Conservation (phyloP, 2,888 invertebrate species). For the Serripes groenlandicus region DNA sequence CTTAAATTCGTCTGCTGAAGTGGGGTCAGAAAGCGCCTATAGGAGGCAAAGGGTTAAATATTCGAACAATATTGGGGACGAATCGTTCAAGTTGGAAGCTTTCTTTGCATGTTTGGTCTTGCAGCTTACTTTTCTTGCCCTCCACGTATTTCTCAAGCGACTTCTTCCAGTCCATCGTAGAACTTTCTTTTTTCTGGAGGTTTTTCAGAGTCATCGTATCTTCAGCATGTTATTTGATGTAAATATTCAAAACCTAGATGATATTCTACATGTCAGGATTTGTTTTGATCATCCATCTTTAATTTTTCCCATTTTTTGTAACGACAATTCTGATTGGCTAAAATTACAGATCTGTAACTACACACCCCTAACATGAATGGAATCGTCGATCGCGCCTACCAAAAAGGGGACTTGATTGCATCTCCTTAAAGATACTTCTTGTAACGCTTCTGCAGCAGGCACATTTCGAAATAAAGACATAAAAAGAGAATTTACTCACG, state of each 20-base stretch:
- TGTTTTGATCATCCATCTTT: slow-evolving; percentile 75
- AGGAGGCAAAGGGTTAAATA: too few species aligned
- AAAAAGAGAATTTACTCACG: too few species aligned
- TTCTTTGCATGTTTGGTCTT: slow-evolving; percentile 6
- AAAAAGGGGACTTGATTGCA: too few species aligned
- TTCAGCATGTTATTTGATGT: neutral
- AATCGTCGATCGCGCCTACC: too few species aligned
- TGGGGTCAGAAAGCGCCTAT: too few species aligned
- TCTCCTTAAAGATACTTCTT: too few species aligned
- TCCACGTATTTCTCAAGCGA: slow-evolving; percentile 76
- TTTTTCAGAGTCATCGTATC: slow-evolving; percentile 70
- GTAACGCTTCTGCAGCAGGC: too few species aligned
- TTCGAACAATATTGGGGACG: neutral
- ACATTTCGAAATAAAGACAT: too few species aligned
- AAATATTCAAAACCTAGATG: slow-evolving; percentile 10
- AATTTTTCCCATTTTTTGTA: slow-evolving; percentile 72
- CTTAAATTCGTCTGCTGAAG: too few species aligned
- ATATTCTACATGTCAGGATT: slow-evolving; percentile 43
- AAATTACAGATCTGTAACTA: neutral
- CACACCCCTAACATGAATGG: too few species aligned
- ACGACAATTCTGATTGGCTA: slow-evolving; percentile 72
- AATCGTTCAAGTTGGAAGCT: neutral
- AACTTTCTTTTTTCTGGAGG: slow-evolving; percentile 54
- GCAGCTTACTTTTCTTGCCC: slow-evolving; percentile 73
- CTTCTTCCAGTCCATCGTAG: slow-evolving; percentile 76